phyloP scores from a whole-genome alignment of 1,140 invertebrate genomes.

The Aleiodes sp. region DNA sequence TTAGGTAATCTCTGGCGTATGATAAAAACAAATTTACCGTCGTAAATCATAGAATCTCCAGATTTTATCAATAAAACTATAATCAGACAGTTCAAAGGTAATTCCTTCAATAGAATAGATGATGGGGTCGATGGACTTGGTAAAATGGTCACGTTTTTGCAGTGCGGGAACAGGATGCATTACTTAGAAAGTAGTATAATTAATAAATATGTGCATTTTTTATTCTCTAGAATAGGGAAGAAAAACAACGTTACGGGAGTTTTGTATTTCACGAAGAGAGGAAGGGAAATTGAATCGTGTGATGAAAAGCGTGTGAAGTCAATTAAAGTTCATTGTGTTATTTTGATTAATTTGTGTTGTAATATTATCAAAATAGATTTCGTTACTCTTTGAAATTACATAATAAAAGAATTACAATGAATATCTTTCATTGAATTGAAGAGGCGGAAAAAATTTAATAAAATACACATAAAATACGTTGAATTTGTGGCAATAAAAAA shows the following conservation, averaged over 20 bases:
- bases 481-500: too few species aligned
- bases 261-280: conserved; percentile 21
- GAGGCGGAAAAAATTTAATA: neutral
- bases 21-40: too few species aligned
- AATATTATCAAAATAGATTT: neutral
- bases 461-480: too few species aligned
- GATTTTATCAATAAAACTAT: neutral
- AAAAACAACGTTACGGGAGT: neutral
- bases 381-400: too few species aligned
- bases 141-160: conserved; percentile 41
- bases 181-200: conserved; percentile 53
- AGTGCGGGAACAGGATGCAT: conserved; percentile 56
- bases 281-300: conserved; percentile 2
- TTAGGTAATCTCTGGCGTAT: too few species aligned
- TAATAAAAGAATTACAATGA: neutral
- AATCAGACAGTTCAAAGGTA: neutral
- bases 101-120: neutral
- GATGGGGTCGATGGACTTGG: conserved; percentile 48
- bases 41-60: too few species aligned
- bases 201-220: conserved; percentile 38
- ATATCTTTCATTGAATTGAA: neutral
- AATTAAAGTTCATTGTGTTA: neutral
- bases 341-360: neutral
- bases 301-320: conserved; percentile 27
- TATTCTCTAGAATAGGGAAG: neutral